Evolutionary conservation across 2,113 vertebrate genomes (phyloP).

Genomic region (Erpornis zantholeuca): DNA sequence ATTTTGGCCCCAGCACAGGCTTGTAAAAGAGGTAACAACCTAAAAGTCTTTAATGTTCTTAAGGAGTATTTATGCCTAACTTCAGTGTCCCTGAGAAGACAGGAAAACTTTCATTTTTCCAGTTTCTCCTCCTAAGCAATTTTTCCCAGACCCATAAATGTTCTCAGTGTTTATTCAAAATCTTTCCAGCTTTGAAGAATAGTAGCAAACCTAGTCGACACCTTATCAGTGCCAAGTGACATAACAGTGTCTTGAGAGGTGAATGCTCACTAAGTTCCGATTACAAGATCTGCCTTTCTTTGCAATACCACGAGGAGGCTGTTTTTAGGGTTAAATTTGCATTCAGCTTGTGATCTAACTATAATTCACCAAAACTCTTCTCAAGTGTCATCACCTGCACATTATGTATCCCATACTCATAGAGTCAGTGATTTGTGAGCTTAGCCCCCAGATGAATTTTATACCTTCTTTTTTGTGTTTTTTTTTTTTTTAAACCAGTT

Average conservation of each 20-base stretch:
- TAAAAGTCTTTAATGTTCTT: not conserved
- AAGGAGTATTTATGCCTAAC: not conserved
- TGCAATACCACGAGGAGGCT: not conserved
- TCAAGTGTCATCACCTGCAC: not conserved
- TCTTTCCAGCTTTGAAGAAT: not conserved
- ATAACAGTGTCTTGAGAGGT: not conserved
- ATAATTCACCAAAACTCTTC: not conserved
- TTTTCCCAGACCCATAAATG: not conserved
- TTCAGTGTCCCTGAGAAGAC: not conserved
- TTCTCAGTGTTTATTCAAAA: not conserved
- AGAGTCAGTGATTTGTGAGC: not conserved
- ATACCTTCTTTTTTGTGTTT: too few species aligned
- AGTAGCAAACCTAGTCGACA: not conserved
- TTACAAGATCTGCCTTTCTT: not conserved
- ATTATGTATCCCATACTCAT: accelerated
- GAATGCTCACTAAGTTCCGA: not conserved
- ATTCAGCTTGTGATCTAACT: not conserved
- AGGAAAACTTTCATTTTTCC: not conserved
- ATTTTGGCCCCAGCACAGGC: not conserved
- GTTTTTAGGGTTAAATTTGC: not conserved
- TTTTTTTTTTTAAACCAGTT: not conserved
- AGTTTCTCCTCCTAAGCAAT: not conserved
- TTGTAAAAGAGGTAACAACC: not conserved
- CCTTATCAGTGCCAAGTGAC: not conserved
- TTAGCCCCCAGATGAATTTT: not conserved